Percentiles rank a stretch among this genome's conserved stretches.
Evolutionary conservation across 2,888 invertebrate genomes (phyloP).

Genomic region (Oxyteleia sp.): DNA sequence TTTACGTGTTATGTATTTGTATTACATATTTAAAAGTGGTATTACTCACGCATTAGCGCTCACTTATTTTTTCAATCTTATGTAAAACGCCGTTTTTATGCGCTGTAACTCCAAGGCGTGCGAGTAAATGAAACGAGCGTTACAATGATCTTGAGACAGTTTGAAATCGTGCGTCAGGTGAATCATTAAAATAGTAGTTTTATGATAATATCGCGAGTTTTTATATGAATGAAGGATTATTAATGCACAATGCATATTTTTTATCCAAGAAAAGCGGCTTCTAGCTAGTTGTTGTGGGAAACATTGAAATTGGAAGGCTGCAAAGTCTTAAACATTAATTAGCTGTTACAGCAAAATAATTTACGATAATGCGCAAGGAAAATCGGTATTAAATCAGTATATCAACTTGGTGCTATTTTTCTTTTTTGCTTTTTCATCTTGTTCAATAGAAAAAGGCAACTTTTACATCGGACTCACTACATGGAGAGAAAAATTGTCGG

Average conservation of each 20-base stretch:
- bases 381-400: too few species aligned
- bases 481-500: too few species aligned
- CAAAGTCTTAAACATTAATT: neutral
- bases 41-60: constrained; percentile 35
- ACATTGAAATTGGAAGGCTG: neutral
- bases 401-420: too few species aligned
- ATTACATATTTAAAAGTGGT: constrained; percentile 47
- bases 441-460: too few species aligned
- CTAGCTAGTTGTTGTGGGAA: neutral
- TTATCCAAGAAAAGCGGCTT: neutral
- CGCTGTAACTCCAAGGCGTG: constrained; percentile 20
- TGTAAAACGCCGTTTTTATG: constrained; percentile 51
- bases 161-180: constrained; percentile 40
- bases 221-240: constrained; percentile 36
- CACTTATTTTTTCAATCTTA: constrained; percentile 33
- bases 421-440: too few species aligned
- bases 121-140: constrained; percentile 30
- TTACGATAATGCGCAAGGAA: too few species aligned
- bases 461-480: too few species aligned
- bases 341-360: too few species aligned
- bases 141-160: constrained; percentile 60
- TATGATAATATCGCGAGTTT: constrained; percentile 33
- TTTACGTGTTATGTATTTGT: constrained; percentile 31
- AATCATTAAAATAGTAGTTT: constrained; percentile 38
- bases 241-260: constrained; percentile 11